These are phyloP conservation scores for Ctenicera cuprea DNA, from an alignment of 2,888 invertebrate species.

Conservation along the genomic window DNA sequence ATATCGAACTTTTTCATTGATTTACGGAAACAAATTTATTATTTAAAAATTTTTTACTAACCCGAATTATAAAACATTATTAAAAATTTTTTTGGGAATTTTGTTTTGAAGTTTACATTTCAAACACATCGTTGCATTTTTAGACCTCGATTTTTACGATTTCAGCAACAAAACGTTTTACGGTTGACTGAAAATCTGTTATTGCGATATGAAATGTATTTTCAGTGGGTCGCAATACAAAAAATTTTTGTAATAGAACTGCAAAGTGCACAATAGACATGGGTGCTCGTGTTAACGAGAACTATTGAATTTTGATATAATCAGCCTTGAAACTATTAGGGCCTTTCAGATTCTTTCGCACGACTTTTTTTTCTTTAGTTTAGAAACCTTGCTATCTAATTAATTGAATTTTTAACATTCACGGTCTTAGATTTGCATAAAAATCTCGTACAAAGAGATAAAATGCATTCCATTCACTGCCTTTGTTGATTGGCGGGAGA, in stretches of 20 bases:
- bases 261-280: background rate
- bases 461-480: slow-evolving; percentile 26
- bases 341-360: slow-evolving; percentile 8
- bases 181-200: slow-evolving; percentile 5
- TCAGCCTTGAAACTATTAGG: slow-evolving; percentile 6
- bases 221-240: background rate
- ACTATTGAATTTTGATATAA: background rate
- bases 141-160: background rate
- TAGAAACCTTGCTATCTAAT: slow-evolving; percentile 1
- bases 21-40: too few species aligned
- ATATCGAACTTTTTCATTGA: too few species aligned
- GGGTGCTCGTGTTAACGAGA: background rate
- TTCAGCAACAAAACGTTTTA: background rate
- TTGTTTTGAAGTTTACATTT: too few species aligned
- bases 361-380: background rate
- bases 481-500: slow-evolving; percentile 13
- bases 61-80: too few species aligned
- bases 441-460: background rate
- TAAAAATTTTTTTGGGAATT: too few species aligned
- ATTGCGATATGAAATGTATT: slow-evolving; percentile 8
- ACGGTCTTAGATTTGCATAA: slow-evolving; percentile 6
- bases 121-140: too few species aligned
- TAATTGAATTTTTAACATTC: background rate
- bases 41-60: too few species aligned
- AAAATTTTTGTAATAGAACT: background rate